Evolutionary conservation across 1,140 invertebrate genomes (phyloP).

Genomic region (Zaprionus tsacasi): DNA sequence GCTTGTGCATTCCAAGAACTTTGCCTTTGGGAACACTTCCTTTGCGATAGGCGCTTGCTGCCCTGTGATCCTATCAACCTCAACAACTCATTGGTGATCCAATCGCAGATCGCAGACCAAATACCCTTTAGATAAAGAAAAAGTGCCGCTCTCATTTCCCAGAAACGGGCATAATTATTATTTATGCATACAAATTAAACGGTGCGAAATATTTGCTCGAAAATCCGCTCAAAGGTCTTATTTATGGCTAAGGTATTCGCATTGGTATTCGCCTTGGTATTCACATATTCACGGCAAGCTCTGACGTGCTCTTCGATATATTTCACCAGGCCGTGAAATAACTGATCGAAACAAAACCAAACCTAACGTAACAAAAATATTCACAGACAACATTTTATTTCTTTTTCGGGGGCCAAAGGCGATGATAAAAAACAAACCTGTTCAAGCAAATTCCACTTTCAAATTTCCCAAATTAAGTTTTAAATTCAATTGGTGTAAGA

Average conservation of each 20-base stretch:
- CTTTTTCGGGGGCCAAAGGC: not conserved
- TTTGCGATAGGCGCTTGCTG: slow-evolving; percentile 23
- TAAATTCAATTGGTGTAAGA: not conserved
- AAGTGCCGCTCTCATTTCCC: slow-evolving; percentile 48
- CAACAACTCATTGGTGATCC: slow-evolving; percentile 50
- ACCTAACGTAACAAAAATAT: not conserved
- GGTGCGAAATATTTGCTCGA: slow-evolving; percentile 53
- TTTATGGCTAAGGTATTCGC: slow-evolving; percentile 40
- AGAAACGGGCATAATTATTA: slow-evolving; percentile 71
- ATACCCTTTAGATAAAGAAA: slow-evolving; percentile 39
- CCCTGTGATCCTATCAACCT: slow-evolving; percentile 18
- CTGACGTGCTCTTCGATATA: slow-evolving; percentile 35
- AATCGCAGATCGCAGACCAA: slow-evolving; percentile 23
- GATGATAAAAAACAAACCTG: not conserved
- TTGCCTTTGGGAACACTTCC: slow-evolving; percentile 29
- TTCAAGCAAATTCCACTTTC: not conserved
- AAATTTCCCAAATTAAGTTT: not conserved
- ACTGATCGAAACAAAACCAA: slow-evolving; percentile 14
- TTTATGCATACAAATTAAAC: slow-evolving; percentile 79
- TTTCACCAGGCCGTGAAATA: slow-evolving; percentile 57
- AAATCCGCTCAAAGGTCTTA: slow-evolving; percentile 62
- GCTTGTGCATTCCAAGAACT: slow-evolving; percentile 64
- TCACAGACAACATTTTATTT: not conserved
- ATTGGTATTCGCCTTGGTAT: not conserved
- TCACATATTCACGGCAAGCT: not conserved